Evolutionary conservation across 2,888 invertebrate species (phyloP), one percentile per base, ranked within the genome.

Genomic region (Agriopis aurantiaria): DNA sequence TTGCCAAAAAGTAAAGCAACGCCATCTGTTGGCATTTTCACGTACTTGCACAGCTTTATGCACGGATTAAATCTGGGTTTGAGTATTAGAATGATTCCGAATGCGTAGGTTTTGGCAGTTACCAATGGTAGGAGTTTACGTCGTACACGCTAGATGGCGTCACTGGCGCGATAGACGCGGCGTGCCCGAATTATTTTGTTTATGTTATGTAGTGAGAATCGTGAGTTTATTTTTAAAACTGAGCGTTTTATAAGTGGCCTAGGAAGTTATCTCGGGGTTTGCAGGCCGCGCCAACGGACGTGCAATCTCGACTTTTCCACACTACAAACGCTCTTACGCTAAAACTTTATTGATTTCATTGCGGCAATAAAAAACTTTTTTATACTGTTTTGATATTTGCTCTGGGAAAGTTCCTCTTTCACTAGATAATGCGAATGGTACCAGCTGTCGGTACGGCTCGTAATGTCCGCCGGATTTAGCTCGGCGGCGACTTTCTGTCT

Each of bases 161-260:
- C 80, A 85, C 78, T 58, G 59, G 81, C 81, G 55, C 65, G 60
- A 48, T 65, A 69, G 67, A 74, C 71, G 65, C 75, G 72, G 64
- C 73, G 67, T 72, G 61, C 70, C 69, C 63, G 72, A 79, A 72
- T 78, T 74, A 86, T 85, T 85, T 86, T 89, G 88, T 87, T 88
- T 89, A 88, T 84, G 84, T 86, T 84, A 84, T 84, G 81, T 83
- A 84, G 82, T 82, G 71, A 76, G 87, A 90, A 80, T 83, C 83
- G 82, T 82, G 71, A 77, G 87, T 90, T 91, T 93, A 93, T 93
- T 93, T 93, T 91, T 92, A 90, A 88, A 89, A 76, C 84, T 71
- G 87, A 90, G 86, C 89, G 84, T 88, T 91, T 91, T 91, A 91
- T 91, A 92, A 92, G 92, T 92, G 89, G 92, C 86, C 87, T 86